Conservation (phyloP, 2,797 vertebrate genomes). For the Glyptemys insculpta region DNA sequence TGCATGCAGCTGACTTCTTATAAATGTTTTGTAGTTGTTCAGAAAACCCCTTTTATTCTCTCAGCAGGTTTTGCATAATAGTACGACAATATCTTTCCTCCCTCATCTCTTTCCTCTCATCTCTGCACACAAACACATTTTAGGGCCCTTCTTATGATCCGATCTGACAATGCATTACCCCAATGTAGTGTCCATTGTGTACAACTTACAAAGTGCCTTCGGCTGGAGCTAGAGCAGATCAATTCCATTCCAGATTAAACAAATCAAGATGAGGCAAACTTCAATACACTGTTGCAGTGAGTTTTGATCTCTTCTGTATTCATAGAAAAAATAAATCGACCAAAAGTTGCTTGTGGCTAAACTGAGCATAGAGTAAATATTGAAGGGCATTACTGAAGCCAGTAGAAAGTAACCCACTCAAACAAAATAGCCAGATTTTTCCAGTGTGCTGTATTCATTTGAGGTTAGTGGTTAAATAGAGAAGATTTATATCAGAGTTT, state of each 20-base stretch:
- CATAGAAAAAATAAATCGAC: neutral
- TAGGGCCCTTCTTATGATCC: neutral
- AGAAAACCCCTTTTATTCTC: slow-evolving; percentile 9
- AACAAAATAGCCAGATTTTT: slow-evolving; percentile 43
- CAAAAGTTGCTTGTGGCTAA: slow-evolving; percentile 22
- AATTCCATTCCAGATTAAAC: slow-evolving; percentile 21
- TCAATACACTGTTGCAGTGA: neutral
- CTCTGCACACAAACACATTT: neutral
- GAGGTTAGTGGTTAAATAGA: slow-evolving; percentile 62
- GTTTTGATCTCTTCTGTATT: slow-evolving; percentile 29
- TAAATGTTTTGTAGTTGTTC: neutral
- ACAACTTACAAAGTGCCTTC: neutral
- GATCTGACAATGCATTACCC: neutral
- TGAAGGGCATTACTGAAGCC: slow-evolving; percentile 45
- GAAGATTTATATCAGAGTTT: slow-evolving; percentile 56
- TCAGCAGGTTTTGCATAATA: neutral
- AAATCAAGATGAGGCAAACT: slow-evolving; percentile 31
- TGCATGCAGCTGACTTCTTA: neutral
- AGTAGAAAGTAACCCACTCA: slow-evolving; percentile 9
- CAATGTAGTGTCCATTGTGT: neutral
- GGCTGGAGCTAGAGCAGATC: neutral
- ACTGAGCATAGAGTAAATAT: slow-evolving; percentile 4
- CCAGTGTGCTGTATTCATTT: slow-evolving; percentile 47
- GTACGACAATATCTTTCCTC: neutral
- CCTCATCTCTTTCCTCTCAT: neutral